These are phyloP conservation scores for Papilio polytes DNA, from an alignment of 1,140 invertebrate genomes.

Conservation along the genomic window DNA sequence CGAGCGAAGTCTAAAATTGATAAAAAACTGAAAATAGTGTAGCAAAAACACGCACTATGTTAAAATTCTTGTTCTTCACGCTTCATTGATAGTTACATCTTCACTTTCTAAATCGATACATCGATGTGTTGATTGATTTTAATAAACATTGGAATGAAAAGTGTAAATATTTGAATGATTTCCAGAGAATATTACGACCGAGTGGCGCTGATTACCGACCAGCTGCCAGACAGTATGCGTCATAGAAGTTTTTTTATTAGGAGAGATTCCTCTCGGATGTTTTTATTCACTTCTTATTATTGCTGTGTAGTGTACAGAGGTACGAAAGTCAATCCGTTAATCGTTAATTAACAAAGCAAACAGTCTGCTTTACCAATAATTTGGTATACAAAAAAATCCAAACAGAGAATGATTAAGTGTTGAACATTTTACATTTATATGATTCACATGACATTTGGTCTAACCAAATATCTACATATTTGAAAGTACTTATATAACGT, in stretches of 20 bases:
- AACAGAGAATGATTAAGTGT: too few relatives aligned
- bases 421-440: too few relatives aligned
- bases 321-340: too few relatives aligned
- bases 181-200: neutral
- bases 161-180: constrained; percentile 25
- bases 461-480: too few relatives aligned
- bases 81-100: constrained; percentile 4
- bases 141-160: constrained; percentile 18
- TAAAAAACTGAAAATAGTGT: neutral
- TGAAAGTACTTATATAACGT: too few relatives aligned
- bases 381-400: too few relatives aligned
- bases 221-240: neutral
- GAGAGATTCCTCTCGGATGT: neutral
- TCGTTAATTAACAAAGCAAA: too few relatives aligned
- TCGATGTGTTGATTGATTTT: constrained; percentile 5
- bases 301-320: neutral
- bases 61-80: neutral
- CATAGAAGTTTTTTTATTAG: neutral
- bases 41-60: neutral
- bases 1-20: neutral
- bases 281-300: neutral
- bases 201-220: constrained; percentile 11
- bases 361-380: too few relatives aligned
- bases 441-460: too few relatives aligned
- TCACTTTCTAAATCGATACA: constrained; percentile 14